Base-by-base conservation (phyloP, 2,113 vertebrate species). In the Tupaia tana region DNA sequence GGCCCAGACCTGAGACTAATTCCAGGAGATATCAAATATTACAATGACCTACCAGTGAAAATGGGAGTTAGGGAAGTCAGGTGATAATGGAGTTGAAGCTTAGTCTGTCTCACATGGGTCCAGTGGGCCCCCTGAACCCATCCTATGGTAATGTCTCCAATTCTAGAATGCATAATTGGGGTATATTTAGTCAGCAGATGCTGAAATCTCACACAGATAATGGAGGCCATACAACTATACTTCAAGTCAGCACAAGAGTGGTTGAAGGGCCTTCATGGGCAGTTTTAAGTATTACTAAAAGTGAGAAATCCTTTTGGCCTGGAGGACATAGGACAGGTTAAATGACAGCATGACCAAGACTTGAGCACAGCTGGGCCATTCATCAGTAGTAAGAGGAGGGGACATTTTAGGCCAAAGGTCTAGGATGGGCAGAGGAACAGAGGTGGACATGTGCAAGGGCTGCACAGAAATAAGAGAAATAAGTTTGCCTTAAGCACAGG, bases 311-410 rank as follows among this genome's bases (percentile, higher is more conserved):
- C 52, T 52, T 81, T 70, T 43, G 13, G 61, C 19, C 9, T n/a
- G 20, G n/a, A 16, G 19, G 4, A 58, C 24, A 18, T 0, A 22
- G 7, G 22, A 18, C 4, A 0, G 19, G 59, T 20, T 12, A 64
- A 5, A 54, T 4, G n/a, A 25, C 22, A 34, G 10, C 24, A 19
- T 56, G 43, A 58, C 15, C 69, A 15, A 56, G 71, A 43, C 22
- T 54, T 9, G 29, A 70, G 25, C 43, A 24, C 1, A 58, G 63
- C n/a, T 54, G 58, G 15, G n/a, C 25, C 31, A 16, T 7, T 24
- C 54, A 9, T 70, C 61, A 61, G 20, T 18, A 56, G 11, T 10
- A 24, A 59, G 29, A 56, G 24, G 13, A 73, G 20, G 29, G n/a
- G 6, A 22, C 24, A 9, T 0, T 7, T 67, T 10, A 64, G 43